A percentile compares a stretch with the other conserved stretches of the same genome.
Conservation (phyloP, 1,140 invertebrate species). For the Melipona quadrifasciata region DNA sequence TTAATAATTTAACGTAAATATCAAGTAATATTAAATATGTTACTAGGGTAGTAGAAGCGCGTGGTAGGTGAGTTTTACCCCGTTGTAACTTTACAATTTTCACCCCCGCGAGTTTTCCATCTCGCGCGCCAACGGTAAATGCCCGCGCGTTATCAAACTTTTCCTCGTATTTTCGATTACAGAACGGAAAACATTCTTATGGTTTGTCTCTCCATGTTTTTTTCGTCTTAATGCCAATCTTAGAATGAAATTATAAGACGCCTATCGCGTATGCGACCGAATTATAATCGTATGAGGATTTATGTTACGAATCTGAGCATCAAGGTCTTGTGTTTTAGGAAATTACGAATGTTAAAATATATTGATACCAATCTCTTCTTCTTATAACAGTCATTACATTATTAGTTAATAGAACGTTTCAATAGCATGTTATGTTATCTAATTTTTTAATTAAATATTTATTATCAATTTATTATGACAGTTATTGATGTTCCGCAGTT, state of each 20-base stretch:
- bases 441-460: no score
- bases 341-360: background rate
- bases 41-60: slow-evolving; percentile 61
- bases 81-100: slow-evolving; percentile 67
- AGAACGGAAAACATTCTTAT: no score
- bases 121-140: slow-evolving; percentile 12
- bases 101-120: slow-evolving; percentile 59
- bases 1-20: slow-evolving; percentile 69
- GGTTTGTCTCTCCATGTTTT: background rate
- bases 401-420: no score
- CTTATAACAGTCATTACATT: no score
- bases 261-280: background rate
- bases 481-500: no score
- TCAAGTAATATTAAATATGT: slow-evolving; percentile 68
- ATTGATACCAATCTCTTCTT: no score
- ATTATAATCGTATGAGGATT: background rate
- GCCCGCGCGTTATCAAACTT: background rate
- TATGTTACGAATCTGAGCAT: background rate
- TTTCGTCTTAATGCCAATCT: background rate
- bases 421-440: no score
- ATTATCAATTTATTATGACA: no score
- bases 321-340: background rate
- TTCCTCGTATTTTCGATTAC: background rate
- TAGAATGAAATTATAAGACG: background rate
- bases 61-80: slow-evolving; percentile 56